Base-by-base conservation (phyloP, 2,888 invertebrate genomes). In the Choristoneura rosaceana region DNA sequence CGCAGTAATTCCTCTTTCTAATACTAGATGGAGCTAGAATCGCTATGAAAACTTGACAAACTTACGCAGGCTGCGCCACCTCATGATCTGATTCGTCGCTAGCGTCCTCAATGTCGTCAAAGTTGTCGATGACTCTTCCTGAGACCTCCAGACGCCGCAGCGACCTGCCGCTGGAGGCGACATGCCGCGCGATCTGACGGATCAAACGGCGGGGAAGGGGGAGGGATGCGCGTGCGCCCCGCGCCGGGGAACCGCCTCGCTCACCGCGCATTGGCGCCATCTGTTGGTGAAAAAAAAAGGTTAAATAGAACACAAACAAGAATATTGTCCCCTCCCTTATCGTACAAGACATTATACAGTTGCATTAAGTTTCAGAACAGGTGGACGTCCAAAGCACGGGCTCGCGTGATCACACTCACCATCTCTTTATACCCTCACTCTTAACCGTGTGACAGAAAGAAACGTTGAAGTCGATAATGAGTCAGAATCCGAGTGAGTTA, bases 181-280 rank as follows among this genome's bases (percentile, higher is more conserved):
- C 94, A 78, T 94, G 94, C 3, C 94, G 83, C 55, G 94, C 94
- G 76, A 94, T 94, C 85, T 94, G 94, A 9, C 94, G 84, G 80
- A 94, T 94, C 76, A 94, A 86, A 7, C 92, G 87, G 33, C 94
- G 87, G 10, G 94, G 94, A 59, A 94, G 84, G n/a, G 94, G 94
- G 50, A 94, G 85, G 4, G 90, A 89, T 8, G 92, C 92, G 75
- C 92, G 95, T 96, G 80, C 93, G 74, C 88, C 94, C 65, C 91
- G 84, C 14, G 93, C 93, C 45, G 94, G 94, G 70, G 93, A 93
- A 4, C 93, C 93, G 69, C 93, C 90, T 74, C 93, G 91, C 82
- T 93, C 93, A 77, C 93, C 92, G 82, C 93, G 93, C 94, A 94
- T 94, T 79, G 94, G 93, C 87, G 93, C 94, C 94, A 94, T 93